A percentile compares a stretch with the other conserved stretches of the same genome.
These are phyloP conservation scores for Odocoileus virginianus DNA, from an alignment of 2,113 vertebrate species.

Conservation along the genomic window DNA sequence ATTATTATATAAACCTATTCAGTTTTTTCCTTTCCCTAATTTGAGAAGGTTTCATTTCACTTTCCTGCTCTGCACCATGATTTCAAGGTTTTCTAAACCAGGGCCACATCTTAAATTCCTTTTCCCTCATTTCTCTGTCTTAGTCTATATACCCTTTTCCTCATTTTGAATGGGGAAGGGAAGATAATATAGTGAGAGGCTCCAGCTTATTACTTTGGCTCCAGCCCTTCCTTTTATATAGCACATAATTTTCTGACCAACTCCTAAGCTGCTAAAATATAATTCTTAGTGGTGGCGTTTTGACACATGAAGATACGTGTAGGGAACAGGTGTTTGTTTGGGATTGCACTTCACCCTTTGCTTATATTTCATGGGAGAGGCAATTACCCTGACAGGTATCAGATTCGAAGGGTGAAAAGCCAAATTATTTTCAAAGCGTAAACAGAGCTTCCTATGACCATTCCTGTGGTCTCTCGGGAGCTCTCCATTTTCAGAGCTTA, in stretches of 20 bases:
- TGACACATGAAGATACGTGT: not conserved
- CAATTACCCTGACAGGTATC: not conserved
- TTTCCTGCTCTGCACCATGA: not conserved
- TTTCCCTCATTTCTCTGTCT: not conserved
- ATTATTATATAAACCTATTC: not conserved
- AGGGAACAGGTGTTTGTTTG: slow-evolving; percentile 15
- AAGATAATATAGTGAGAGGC: not conserved
- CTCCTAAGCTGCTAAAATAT: not conserved
- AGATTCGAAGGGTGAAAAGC: slow-evolving; percentile 46
- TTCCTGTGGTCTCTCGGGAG: slow-evolving; percentile 63
- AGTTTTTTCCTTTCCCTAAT: not conserved
- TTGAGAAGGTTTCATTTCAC: not conserved
- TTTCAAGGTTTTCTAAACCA: not conserved
- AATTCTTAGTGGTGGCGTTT: not conserved
- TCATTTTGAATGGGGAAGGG: not conserved
- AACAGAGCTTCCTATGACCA: slow-evolving; percentile 47
- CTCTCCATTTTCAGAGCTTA: slow-evolving; percentile 68
- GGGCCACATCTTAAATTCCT: not conserved
- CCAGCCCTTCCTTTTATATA: not conserved
- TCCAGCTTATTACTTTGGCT: not conserved
- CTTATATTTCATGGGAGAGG: not conserved
- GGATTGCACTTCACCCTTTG: not conserved
- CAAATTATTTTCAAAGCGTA: slow-evolving; percentile 71
- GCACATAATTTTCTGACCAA: not conserved
- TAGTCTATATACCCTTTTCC: not conserved